phyloP scores from a whole-genome alignment of 2,797 vertebrate species.

The Sparus aurata region DNA sequence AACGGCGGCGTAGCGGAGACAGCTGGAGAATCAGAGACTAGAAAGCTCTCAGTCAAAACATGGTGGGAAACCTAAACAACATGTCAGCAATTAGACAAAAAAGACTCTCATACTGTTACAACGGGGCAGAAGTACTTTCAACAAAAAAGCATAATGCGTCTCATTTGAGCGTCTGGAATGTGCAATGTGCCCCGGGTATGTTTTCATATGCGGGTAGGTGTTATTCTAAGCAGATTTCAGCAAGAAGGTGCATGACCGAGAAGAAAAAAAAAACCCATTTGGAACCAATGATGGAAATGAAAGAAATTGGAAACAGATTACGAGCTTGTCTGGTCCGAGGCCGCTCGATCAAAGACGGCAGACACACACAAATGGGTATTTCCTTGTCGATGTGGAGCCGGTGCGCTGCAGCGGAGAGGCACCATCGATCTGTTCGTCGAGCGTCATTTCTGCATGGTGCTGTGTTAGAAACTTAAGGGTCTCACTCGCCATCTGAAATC shows the following conservation, averaged over 20 bases:
- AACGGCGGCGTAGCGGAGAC: conserved; percentile 28
- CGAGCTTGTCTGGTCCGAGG: conserved; percentile 39
- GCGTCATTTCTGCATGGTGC: conserved; percentile 26
- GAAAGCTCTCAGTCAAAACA: conserved; percentile 53
- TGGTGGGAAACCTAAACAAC: conserved; percentile 56
- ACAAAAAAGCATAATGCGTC: conserved; percentile 55
- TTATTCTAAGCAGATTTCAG: conserved; percentile 69
- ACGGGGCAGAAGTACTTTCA: conserved; percentile 60
- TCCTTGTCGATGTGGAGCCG: conserved; percentile 35
- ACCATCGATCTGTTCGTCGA: conserved; percentile 52
- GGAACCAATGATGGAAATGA: conserved; percentile 63
- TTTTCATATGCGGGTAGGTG: conserved; percentile 69
- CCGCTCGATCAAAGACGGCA: conserved; percentile 36
- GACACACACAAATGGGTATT: conserved; percentile 41
- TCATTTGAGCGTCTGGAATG: conserved; percentile 74
- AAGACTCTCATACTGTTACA: conserved; percentile 38
- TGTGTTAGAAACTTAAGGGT: conserved; percentile 13
- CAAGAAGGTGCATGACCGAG: conserved; percentile 53
- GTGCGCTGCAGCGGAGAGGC: conserved; percentile 29
- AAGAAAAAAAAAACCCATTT: conserved; percentile 38
- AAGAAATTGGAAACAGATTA: conserved; percentile 77
- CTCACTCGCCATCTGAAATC: conserved; percentile 13
- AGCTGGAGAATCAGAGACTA: conserved; percentile 44
- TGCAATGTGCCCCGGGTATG: conserved; percentile 46
- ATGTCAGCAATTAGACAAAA: conserved; percentile 62